Evolutionary conservation across 2,113 vertebrate species (phyloP), one percentile per base, ranked within the genome.

Genomic region (Serinus canaria): DNA sequence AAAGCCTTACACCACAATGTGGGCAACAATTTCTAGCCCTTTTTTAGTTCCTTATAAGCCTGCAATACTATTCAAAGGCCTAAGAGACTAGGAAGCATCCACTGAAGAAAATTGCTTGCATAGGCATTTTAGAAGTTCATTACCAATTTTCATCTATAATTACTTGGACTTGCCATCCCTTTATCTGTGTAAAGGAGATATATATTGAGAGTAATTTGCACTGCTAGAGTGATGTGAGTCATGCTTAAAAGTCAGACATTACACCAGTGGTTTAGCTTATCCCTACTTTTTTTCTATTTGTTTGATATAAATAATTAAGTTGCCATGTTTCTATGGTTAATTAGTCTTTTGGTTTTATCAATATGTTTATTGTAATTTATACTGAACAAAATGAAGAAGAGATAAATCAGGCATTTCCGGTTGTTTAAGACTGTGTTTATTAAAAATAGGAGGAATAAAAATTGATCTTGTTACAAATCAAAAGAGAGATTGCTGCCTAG

Each of bases 281-380:
- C 47, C 55, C 22, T 60, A 21, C 49, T 88, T 83, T 90, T 91
- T 94, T 81, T 77, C 44, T 67, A 1, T 77, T 83, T 67, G 7
- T 62, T 91, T 88, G 64, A 87, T 33, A 50, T 8, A 58, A 49
- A 55, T 86, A 9, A 72, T 37, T 21, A 55, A 24, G 72, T 52
- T 86, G 44, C 25, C 8, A 16, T 43, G n/a, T 95, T 95, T 60
- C 49, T 75, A 28, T 43, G 44, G 35, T 75, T 96, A 94, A 91
- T 79, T 85, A 73, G 41, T 68, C 52, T 84, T 90, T 75, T 94
- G 27, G 24, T 83, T 85, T 70, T 83, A 83, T 83, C 75, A 85
- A 28, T 83, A 78, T 58, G 55, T 92, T 95, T 70, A 41, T 70
- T 90, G 44, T 83, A 59, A 91, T 91, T 91, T 85, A 20, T 86